Evolutionary conservation across 2,113 vertebrate species (phyloP), one percentile per base, ranked within the genome.

Genomic region (Larimichthys crocea): DNA sequence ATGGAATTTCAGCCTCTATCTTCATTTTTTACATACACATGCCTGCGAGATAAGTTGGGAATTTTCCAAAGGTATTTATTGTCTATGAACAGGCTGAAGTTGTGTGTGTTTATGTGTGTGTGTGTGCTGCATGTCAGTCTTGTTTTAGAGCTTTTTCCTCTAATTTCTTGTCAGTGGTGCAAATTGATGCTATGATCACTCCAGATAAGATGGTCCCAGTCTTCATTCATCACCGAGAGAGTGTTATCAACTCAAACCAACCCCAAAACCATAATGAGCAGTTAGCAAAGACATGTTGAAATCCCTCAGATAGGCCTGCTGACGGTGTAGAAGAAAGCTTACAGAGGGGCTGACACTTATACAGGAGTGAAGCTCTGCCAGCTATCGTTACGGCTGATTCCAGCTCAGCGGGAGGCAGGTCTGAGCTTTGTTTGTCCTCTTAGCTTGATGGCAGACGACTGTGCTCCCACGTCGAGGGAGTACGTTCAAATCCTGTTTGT

Each of bases 31-130:
- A 69, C 80, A 84, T 80, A 82, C 77, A 91, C 79, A 82, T 50
- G 68, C 65, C 87, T 83, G 72, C 59, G 7, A 91, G 91, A 94
- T 94, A 94, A 92, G 81, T 86, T 56, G 80, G 85, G 91, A 89
- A 93, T 93, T 83, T 74, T 29, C 55, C 22, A 26, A 64, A 79
- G 86, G 86, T 88, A 92, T 92, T 93, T 92, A 88, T 80, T 91
- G 86, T 79, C 85, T 46, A 76, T 74, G 72, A 70, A 59, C 55
- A 62, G 49, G 10, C 71, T 53, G 1, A 29, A 59, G 24, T 78
- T 65, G 62, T 77, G 65, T 48, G 60, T 69, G 20, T 81, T 55
- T 63, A 5, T 60, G 62, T 48, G 76, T 26, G 26, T 80, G 66
- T 48, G 76, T 80, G 72, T 22, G 68, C 50, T 75, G 26, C 35